phyloP scores from a whole-genome alignment of 92 coral and sea anemone species.

The Bergia sp. region DNA sequence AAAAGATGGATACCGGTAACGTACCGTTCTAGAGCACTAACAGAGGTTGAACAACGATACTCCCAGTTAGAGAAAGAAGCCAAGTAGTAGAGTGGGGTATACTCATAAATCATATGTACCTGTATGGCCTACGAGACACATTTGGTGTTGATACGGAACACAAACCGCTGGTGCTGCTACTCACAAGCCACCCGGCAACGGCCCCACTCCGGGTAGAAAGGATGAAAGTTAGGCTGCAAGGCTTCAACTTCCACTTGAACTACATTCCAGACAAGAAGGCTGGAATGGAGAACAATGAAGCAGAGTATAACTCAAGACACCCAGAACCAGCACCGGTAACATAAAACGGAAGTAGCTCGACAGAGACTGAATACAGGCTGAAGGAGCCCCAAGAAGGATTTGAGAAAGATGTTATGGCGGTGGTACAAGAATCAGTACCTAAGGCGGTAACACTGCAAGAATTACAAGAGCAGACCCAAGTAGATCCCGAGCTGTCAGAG shows the following conservation, averaged over 20 bases:
- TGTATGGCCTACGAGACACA: conserved; percentile 46
- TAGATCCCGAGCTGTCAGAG: conserved; percentile 1
- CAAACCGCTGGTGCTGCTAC: conserved; percentile 40
- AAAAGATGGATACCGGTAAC: conserved; percentile 20
- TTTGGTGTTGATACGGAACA: conserved; percentile 46
- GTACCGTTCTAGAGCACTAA: conserved; percentile 44
- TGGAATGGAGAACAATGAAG: conserved; percentile 47
- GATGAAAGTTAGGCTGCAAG: conserved; percentile 44
- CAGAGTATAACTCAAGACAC: conserved; percentile 55
- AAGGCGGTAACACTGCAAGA: background rate
- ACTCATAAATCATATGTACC: conserved; percentile 44
- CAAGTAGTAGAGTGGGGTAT: conserved; percentile 30
- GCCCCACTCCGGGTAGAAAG: conserved; percentile 35
- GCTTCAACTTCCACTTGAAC: conserved; percentile 45
- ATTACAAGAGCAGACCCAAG: conserved; percentile 12
- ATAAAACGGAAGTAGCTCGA: background rate
- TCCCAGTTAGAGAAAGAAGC: conserved; percentile 51
- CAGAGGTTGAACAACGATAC: conserved; percentile 35
- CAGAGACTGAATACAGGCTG: background rate
- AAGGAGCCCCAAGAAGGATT: conserved; percentile 15
- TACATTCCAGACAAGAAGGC: conserved; percentile 53
- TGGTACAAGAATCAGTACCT: conserved; percentile 13
- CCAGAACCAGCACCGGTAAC: conserved; percentile 3
- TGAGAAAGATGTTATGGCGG: conserved; percentile 17
- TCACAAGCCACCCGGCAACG: conserved; percentile 22